Evolutionary conservation across 2,113 vertebrate species (phyloP), one percentile per base, ranked within the genome.

Genomic region (Tylochromis polylepis): DNA sequence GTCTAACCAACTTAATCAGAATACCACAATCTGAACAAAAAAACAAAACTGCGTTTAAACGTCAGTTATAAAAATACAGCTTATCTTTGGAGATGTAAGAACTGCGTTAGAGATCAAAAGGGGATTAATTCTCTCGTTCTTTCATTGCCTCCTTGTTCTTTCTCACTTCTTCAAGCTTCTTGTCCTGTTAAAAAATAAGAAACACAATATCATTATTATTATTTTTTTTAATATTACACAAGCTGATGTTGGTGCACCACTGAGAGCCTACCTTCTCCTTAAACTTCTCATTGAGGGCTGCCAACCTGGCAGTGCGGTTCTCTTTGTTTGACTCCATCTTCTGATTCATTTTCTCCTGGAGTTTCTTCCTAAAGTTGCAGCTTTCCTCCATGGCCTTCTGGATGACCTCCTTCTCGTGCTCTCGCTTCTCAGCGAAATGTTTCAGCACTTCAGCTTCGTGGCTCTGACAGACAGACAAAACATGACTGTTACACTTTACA

Each of bases 251-350:
- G 22, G 31, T 16, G 2, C 4, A 36, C 14, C 8, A 56, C 6
- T 5, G 57, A 27, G 36, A 79, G 16, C 70, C 85, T 80, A 99
- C 98, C 97, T 98, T 98, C 95, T 99, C 98, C 94, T 98, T 96
- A 95, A 99, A 98, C 86, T 98, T 98, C 88, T 99, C 98, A 91
- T 97, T 97, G 77, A 98, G 97, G 46, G 98, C 98, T 2, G 98
- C 98, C 96, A 98, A 97, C 84, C 97, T 97, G 34, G 98, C 98
- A 84, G 96, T 96, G 5, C 97, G 97, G 91, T 99, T 99, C 92
- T 99, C 99, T 93, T 99, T 98, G 94, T 97, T 98, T 5, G 97
- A 97, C 96, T 98, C 98, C 98, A 99, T 99, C 95, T 99, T 99
- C 92, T 97, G 97, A 93, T 96, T 97, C 89, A 99, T 95, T 79